Conservation (phyloP, 1,140 invertebrate species). For the Catajapyx aquilonaris region DNA sequence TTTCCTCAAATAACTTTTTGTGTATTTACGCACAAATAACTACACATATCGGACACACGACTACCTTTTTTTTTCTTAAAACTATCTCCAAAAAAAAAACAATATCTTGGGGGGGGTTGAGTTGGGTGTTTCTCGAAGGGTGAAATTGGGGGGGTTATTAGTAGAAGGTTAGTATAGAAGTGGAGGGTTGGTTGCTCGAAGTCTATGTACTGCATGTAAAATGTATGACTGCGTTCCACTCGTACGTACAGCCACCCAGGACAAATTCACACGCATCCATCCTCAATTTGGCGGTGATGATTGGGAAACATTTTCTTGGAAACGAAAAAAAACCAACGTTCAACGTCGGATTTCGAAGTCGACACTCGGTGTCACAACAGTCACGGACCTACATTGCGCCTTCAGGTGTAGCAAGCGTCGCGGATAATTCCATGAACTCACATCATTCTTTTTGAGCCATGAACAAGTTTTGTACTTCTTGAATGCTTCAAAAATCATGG, state of each 20-base stretch:
- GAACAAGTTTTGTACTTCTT: too few species aligned
- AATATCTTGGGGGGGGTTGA: not conserved
- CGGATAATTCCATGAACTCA: too few species aligned
- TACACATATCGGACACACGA: slow-evolving; percentile 5
- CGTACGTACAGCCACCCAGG: not conserved
- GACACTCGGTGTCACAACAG: too few species aligned
- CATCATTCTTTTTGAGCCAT: too few species aligned
- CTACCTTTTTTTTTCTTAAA: not conserved
- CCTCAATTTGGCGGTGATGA: too few species aligned
- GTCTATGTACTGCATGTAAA: not conserved
- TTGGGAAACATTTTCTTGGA: too few species aligned
- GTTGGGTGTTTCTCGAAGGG: too few species aligned
- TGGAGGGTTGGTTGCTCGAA: not conserved
- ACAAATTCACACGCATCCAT: slow-evolving; percentile 4
- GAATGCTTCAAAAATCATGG: too few species aligned
- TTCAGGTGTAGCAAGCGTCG: too few species aligned
- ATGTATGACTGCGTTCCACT: not conserved
- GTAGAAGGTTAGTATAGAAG: not conserved
- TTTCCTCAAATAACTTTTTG: slow-evolving; percentile 3
- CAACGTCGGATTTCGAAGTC: not conserved
- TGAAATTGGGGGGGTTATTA: not conserved
- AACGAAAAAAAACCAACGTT: too few species aligned
- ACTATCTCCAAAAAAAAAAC: not conserved
- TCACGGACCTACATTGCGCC: too few species aligned
- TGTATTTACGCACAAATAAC: slow-evolving; percentile 2